Evolutionary conservation across 1,140 invertebrate genomes (phyloP).

Genomic region (Bradysia coprophila): DNA sequence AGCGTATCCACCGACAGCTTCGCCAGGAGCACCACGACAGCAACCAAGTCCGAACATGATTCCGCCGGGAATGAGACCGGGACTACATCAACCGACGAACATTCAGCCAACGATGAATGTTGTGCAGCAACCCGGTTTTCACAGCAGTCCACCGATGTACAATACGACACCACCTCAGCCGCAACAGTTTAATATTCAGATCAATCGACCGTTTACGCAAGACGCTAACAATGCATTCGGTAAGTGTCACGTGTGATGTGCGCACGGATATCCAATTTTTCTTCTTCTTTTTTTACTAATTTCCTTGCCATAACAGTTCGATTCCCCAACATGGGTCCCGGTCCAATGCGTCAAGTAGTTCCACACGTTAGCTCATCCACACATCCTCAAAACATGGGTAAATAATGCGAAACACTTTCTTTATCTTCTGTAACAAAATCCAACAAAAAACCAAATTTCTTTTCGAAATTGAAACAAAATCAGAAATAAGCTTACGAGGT

Average conservation of each 20-base stretch:
- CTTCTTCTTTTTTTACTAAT: too few species aligned
- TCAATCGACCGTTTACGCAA: conserved; percentile 17
- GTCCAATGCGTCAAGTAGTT: conserved; percentile 21
- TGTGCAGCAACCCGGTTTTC: conserved; percentile 10
- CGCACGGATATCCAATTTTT: not conserved
- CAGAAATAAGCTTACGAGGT: conserved; percentile 22
- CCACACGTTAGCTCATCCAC: conserved; percentile 24
- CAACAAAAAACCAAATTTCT: too few species aligned
- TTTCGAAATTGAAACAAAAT: too few species aligned
- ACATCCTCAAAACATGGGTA: conserved; percentile 25
- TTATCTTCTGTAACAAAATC: conserved; percentile 1
- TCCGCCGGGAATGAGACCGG: conserved; percentile 10
- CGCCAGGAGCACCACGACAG: conserved; percentile 22
- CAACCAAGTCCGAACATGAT: conserved; percentile 24
- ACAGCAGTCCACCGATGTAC: conserved; percentile 12
- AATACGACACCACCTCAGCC: conserved; percentile 17
- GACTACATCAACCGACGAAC: conserved; percentile 14
- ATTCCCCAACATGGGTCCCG: conserved; percentile 19
- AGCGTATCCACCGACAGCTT: conserved; percentile 17
- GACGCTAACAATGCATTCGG: conserved; percentile 8
- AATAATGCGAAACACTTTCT: too few species aligned
- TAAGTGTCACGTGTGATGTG: not conserved
- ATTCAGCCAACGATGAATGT: conserved; percentile 14
- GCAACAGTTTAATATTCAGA: conserved; percentile 20
- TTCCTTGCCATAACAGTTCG: conserved; percentile 12